phyloP scores from a whole-genome alignment of 2,888 invertebrate species.

The Ophonus ardosiacus region DNA sequence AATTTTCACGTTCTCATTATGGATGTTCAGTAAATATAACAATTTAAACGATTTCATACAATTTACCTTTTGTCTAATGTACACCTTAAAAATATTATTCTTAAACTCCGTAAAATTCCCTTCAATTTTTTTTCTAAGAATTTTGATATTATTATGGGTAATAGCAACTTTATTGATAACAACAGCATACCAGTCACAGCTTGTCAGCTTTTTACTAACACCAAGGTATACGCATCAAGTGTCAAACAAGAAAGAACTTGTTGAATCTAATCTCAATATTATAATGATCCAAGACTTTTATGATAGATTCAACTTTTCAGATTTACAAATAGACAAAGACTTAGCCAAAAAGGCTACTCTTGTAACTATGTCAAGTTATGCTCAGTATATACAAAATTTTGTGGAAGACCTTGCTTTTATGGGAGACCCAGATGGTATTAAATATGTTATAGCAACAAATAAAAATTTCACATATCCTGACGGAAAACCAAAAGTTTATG shows the following conservation, averaged over 20 bases:
- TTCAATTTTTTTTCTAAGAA: not conserved
- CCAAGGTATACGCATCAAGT: conserved; percentile 9
- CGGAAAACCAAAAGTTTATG: not conserved
- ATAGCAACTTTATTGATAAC: not conserved
- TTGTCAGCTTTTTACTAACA: not conserved
- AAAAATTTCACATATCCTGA: conserved; percentile 1
- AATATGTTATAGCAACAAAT: not conserved
- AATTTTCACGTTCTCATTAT: not conserved
- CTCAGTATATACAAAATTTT: not conserved
- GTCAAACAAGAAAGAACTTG: conserved; percentile 9
- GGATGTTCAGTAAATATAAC: not conserved
- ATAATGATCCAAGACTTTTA: conserved; percentile 30
- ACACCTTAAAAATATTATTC: conserved; percentile 4
- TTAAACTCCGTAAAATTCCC: not conserved
- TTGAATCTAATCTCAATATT: not conserved
- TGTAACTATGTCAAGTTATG: not conserved
- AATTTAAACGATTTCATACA: not conserved
- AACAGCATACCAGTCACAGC: conserved; percentile 18
- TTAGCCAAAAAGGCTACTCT: not conserved
- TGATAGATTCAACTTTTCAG: conserved; percentile 26
- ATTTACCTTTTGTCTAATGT: conserved; percentile 5
- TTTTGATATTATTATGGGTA: conserved; percentile 4
- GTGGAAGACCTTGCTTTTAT: not conserved
- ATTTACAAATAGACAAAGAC: conserved; percentile 14
- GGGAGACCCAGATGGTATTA: not conserved